These are phyloP conservation scores for Noctua janthina DNA, from an alignment of 2,888 invertebrate genomes.

Conservation along the genomic window DNA sequence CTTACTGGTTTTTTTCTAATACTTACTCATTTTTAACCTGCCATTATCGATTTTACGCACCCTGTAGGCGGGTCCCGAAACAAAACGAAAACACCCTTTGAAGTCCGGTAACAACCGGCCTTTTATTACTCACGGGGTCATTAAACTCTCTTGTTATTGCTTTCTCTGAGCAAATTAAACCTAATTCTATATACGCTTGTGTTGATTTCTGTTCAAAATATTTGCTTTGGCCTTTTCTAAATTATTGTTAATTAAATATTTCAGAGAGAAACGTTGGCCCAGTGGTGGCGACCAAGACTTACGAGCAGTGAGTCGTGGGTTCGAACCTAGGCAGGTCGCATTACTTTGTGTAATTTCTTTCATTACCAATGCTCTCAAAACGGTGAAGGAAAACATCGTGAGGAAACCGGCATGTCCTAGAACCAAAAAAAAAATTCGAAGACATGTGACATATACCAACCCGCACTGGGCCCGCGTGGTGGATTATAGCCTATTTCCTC, in stretches of 20 bases:
- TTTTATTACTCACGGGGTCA: conserved; percentile 44
- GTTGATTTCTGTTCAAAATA: conserved; percentile 7
- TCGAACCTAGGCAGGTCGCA: too few relatives aligned
- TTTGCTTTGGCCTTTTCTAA: not conserved
- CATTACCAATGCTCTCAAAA: too few relatives aligned
- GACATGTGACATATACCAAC: too few relatives aligned
- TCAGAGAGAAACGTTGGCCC: too few relatives aligned
- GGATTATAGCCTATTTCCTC: too few relatives aligned
- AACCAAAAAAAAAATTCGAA: too few relatives aligned
- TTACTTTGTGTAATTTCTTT: too few relatives aligned
- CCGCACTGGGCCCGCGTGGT: too few relatives aligned
- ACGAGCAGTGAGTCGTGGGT: too few relatives aligned
- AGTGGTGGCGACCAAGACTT: too few relatives aligned
- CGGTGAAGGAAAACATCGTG: too few relatives aligned
- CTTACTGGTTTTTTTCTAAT: not conserved
- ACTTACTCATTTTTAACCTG: not conserved
- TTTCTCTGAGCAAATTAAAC: conserved; percentile 30
- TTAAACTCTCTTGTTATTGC: conserved; percentile 29
- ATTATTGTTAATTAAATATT: not conserved
- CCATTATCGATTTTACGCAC: not conserved
- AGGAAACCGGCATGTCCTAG: too few relatives aligned
- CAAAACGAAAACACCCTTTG: conserved; percentile 3
- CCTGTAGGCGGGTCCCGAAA: not conserved
- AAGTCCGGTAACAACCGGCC: conserved; percentile 4
- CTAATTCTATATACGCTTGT: conserved; percentile 1